Evolutionary conservation across 1,140 invertebrate species (phyloP).

Genomic region (Mya arenaria): DNA sequence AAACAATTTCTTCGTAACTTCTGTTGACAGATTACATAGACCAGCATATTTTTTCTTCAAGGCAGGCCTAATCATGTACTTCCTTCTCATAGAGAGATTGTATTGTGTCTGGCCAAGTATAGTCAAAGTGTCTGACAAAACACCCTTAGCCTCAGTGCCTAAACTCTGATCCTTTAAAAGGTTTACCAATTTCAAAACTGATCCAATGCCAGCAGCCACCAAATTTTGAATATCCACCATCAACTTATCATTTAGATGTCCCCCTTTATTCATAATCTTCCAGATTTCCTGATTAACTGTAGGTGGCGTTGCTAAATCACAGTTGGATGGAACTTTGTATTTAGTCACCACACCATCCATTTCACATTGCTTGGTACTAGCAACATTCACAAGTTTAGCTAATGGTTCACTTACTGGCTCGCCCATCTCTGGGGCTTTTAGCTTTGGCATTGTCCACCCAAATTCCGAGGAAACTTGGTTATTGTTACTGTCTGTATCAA

Average conservation of each 20-base stretch:
- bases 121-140: slow-evolving; percentile 18
- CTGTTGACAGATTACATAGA: slow-evolving; percentile 8
- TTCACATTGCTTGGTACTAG: slow-evolving; percentile 8
- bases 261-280: slow-evolving; percentile 23
- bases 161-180: not conserved
- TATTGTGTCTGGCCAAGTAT: slow-evolving; percentile 26
- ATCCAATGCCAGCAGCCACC: not conserved
- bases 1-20: slow-evolving; percentile 19
- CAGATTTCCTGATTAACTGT: slow-evolving; percentile 31
- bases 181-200: slow-evolving; percentile 10
- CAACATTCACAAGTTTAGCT: slow-evolving; percentile 28
- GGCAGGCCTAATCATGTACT: slow-evolving; percentile 12
- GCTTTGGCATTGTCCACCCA: slow-evolving; percentile 11
- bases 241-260: slow-evolving; percentile 12
- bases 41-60: slow-evolving; percentile 21
- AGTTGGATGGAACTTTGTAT: slow-evolving; percentile 8
- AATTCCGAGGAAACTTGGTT: not conserved
- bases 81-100: slow-evolving; percentile 27
- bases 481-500: not conserved
- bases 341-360: not conserved
- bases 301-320: slow-evolving; percentile 1
- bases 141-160: not conserved
- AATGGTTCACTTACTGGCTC: not conserved
- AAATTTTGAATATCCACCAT: slow-evolving; percentile 37
- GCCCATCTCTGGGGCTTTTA: slow-evolving; percentile 7